phyloP scores from a whole-genome alignment of 2,797 vertebrate species.

The Myotis myotis region DNA sequence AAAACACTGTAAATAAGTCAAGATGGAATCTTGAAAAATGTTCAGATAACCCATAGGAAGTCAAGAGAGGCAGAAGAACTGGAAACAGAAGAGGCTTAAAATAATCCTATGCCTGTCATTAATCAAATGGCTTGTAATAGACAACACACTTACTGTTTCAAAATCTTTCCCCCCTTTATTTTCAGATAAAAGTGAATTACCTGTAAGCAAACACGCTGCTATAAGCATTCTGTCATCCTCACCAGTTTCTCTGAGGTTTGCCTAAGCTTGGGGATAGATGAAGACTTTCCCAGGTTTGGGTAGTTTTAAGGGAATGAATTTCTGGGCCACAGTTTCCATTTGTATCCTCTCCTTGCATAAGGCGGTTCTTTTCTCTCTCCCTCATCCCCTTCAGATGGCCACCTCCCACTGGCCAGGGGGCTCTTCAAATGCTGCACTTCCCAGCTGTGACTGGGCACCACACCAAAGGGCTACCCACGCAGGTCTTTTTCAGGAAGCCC shows the following conservation, averaged over 20 bases:
- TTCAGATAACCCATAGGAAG: background rate
- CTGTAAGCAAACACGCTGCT: background rate
- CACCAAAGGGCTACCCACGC: background rate
- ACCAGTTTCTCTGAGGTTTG: background rate
- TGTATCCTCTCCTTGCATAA: background rate
- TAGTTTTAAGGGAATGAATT: background rate
- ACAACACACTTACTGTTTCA: background rate
- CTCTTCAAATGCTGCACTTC: too few relatives aligned
- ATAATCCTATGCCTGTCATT: background rate
- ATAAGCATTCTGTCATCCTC: background rate
- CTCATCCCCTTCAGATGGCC: background rate
- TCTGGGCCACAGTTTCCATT: background rate
- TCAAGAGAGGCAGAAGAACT: background rate
- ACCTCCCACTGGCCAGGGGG: background rate
- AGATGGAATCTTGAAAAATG: background rate
- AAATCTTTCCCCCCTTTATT: background rate
- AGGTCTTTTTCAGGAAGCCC: background rate
- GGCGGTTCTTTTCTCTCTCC: background rate
- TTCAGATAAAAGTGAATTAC: background rate
- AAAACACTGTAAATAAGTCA: background rate
- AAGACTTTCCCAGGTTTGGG: background rate
- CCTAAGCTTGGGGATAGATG: background rate
- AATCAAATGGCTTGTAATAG: background rate
- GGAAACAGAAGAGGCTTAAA: background rate
- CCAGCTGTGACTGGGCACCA: too few relatives aligned